These are phyloP conservation scores for Amblyopsis rosae DNA, from an alignment of 2,113 vertebrate genomes.

Conservation along the genomic window DNA sequence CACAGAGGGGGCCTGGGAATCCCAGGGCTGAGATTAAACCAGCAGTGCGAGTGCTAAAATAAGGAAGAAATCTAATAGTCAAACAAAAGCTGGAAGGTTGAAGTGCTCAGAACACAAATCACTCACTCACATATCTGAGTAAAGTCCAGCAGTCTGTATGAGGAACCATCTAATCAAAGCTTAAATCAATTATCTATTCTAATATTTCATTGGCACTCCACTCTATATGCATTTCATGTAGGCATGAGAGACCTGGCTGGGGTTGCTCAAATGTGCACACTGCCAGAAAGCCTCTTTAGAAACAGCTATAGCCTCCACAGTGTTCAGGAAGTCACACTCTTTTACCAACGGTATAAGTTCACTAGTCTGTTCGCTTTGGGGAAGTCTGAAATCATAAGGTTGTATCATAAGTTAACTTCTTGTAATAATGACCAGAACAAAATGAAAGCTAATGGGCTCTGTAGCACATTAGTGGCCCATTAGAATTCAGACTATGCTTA, in stretches of 20 bases:
- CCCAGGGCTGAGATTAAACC: slow-evolving; percentile 24
- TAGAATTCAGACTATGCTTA: slow-evolving; percentile 44
- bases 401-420: slow-evolving; percentile 33
- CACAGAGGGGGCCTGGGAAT: slow-evolving; percentile 9
- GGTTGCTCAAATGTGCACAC: slow-evolving; percentile 16
- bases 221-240: slow-evolving; percentile 41
- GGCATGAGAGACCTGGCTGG: slow-evolving; percentile 44
- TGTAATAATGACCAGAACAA: slow-evolving; percentile 44
- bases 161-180: not conserved
- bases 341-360: slow-evolving; percentile 60
- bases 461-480: slow-evolving; percentile 21
- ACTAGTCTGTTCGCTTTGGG: slow-evolving; percentile 39
- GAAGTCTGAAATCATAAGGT: slow-evolving; percentile 51
- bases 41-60: not conserved
- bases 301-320: slow-evolving; percentile 54
- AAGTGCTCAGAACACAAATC: not conserved
- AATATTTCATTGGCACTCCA: slow-evolving; percentile 9
- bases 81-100: not conserved
- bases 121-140: not conserved
- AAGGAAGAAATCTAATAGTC: not conserved
- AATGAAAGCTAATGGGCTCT: slow-evolving; percentile 49
- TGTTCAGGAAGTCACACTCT: slow-evolving; percentile 72
- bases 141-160: not conserved
- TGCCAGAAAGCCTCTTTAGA: slow-evolving; percentile 44
- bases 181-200: not conserved